Evolutionary conservation across 2,888 invertebrate genomes (phyloP).

Genomic region (Alloscopus bannaensis): DNA sequence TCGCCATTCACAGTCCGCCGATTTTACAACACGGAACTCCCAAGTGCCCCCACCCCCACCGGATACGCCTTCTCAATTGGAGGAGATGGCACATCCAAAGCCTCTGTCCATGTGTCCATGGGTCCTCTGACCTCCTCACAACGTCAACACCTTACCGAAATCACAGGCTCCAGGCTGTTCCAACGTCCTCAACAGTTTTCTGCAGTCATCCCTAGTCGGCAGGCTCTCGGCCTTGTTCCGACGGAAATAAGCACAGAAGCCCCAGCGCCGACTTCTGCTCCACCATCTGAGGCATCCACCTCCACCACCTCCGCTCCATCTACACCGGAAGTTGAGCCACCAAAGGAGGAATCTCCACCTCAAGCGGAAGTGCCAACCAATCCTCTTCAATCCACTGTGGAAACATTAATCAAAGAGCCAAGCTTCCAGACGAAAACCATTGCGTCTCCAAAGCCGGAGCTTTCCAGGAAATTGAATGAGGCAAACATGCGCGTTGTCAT

Average conservation of each 20-base stretch:
- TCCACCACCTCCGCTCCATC: neutral
- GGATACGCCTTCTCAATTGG: slow-evolving; percentile 47
- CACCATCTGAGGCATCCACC: neutral
- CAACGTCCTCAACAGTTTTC: neutral
- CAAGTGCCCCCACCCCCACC: slow-evolving; percentile 36
- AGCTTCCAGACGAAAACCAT: slow-evolving; percentile 49
- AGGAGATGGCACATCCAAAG: slow-evolving; percentile 21
- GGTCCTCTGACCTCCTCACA: slow-evolving; percentile 17
- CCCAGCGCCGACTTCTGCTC: no score
- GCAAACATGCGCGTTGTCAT: slow-evolving; percentile 37
- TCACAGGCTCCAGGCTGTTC: slow-evolving; percentile 16
- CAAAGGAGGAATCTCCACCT: neutral
- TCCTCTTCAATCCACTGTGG: slow-evolving; percentile 10
- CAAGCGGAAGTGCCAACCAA: neutral
- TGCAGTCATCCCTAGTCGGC: neutral
- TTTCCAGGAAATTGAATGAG: slow-evolving; percentile 34
- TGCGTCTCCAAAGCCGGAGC: slow-evolving; percentile 24
- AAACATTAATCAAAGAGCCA: slow-evolving; percentile 40
- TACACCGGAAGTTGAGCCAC: neutral
- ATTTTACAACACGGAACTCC: slow-evolving; percentile 37
- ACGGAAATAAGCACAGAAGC: neutral
- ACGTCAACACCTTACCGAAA: slow-evolving; percentile 36
- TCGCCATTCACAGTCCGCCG: slow-evolving; percentile 43
- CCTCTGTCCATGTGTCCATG: slow-evolving; percentile 50
- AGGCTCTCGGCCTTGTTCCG: neutral